Base-by-base conservation (phyloP, 2,888 invertebrate species). In the Drepanosiphum platanoidis region DNA sequence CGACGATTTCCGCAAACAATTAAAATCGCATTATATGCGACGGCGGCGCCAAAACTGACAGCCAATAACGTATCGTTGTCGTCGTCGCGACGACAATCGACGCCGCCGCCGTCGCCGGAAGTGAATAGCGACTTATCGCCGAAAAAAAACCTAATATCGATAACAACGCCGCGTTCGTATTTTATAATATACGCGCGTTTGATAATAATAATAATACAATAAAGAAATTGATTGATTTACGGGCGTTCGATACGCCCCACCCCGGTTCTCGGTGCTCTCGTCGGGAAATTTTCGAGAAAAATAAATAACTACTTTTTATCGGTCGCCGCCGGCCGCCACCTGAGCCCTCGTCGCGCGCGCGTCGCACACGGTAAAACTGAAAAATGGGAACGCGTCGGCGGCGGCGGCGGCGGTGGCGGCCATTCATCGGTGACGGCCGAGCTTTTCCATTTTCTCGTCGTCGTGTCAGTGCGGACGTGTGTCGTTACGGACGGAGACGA, bases 341-440 rank as follows among this genome's bases (percentile, higher is more conserved):
- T n/a, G 11, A 7, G 42, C 42, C 42, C 42, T 11, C 42, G 42
- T 42, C 42, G 8, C 42, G 7, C 7, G 7, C 42, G 7, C 42
- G 42, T 42, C 42, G 7, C 42, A 30, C n/a, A n/a, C n/a, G n/a
- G 32, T 34, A n/a, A 34, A 52, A 58, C 75, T 75, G 75, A 75
- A 75, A 52, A 75, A 58, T 75, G 52, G 34, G 15, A 77, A 78
- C 30, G 22, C 39, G 7, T 64, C 39, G 61, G 8, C 8, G 18
- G 30, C 36, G 74, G 8, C 34, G 9, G 36, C 74, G 32, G 46
- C 32, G 46, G 58, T 18, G 61, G n/a, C 32, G 58, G 5, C 30
- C 22, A 75, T 75, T 75, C 75, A 75, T 77, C 18, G 61, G 77
- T 30, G 64, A 78, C 64, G 64, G 39, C 30, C 64, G 39, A 42